Percentiles rank a stretch among this genome's conserved stretches.
phyloP scores from a whole-genome alignment of 2,113 vertebrate species.

The Vicugna pacos region DNA sequence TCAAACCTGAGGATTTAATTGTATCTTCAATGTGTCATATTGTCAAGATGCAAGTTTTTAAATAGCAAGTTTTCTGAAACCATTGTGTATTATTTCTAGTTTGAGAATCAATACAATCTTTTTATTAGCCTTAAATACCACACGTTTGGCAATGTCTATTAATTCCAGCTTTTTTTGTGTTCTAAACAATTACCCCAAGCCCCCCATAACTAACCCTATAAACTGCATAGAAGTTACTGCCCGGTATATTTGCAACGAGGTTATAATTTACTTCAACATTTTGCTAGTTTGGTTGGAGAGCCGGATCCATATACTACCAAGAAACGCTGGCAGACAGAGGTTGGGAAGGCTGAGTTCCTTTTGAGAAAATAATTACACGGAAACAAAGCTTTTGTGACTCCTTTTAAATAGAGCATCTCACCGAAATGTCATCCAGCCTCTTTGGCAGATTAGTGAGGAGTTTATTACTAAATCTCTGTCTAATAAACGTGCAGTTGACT shows the following conservation, averaged over 20 bases:
- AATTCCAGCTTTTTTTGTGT: slow-evolving; percentile 20
- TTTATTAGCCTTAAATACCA: slow-evolving; percentile 59
- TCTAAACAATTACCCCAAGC: slow-evolving; percentile 20
- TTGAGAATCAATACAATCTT: slow-evolving; percentile 55
- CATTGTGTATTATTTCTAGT: slow-evolving; percentile 42
- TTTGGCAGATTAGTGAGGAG: slow-evolving; percentile 75
- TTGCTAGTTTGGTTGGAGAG: slow-evolving; percentile 40
- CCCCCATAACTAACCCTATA: background rate
- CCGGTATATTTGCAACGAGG: background rate
- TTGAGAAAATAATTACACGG: slow-evolving; percentile 72
- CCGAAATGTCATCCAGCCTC: slow-evolving; percentile 71
- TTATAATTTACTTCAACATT: slow-evolving; percentile 61
- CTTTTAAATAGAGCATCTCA: slow-evolving; percentile 67
- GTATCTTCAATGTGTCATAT: slow-evolving; percentile 47
- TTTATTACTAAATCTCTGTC: slow-evolving; percentile 86
- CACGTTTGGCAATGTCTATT: background rate
- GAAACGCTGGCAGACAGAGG: slow-evolving; percentile 53
- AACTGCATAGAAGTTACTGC: background rate
- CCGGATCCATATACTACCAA: background rate
- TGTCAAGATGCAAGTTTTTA: slow-evolving; percentile 65
- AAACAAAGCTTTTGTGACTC: slow-evolving; percentile 76
- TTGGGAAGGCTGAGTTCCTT: slow-evolving; percentile 59
- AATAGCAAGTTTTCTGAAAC: slow-evolving; percentile 63
- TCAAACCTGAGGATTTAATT: slow-evolving; percentile 60
- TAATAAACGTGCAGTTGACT: slow-evolving; percentile 82